Evolutionary conservation across 23 tunicate species (phyloP).

Genomic region (Clavelina lepadiformis): DNA sequence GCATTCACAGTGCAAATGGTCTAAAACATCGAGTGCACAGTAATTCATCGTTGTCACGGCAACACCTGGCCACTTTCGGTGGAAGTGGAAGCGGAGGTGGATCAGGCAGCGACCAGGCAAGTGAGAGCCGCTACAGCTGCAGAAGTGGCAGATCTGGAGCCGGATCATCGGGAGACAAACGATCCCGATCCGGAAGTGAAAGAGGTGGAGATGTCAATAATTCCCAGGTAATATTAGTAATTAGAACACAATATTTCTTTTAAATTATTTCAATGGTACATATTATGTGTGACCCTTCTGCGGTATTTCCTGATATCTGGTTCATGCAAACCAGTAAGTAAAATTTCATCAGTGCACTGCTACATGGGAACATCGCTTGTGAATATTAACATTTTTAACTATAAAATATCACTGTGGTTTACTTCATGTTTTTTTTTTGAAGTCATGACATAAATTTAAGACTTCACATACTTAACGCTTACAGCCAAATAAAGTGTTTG

Average conservation of each 20-base stretch:
- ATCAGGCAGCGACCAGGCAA: constrained; percentile 57
- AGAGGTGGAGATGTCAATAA: background rate
- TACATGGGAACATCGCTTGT: too few species aligned
- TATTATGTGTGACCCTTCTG: too few species aligned
- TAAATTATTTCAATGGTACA: background rate
- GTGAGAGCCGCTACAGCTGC: constrained; percentile 49
- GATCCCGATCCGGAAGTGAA: constrained; percentile 45
- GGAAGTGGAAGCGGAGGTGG: constrained; percentile 25
- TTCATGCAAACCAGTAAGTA: too few species aligned
- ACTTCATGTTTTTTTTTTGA: too few species aligned
- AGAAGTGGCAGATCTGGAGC: constrained; percentile 48
- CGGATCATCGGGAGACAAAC: constrained; percentile 34
- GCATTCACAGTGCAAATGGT: constrained; percentile 48
- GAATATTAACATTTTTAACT: too few species aligned
- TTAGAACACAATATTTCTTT: background rate
- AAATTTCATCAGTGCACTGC: too few species aligned
- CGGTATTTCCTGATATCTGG: too few species aligned
- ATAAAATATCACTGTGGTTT: too few species aligned
- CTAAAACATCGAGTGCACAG: constrained; percentile 18
- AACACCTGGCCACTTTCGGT: constrained; percentile 51
- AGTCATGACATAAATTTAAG: too few species aligned
- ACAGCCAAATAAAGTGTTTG: too few species aligned
- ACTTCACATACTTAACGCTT: too few species aligned
- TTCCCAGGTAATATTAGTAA: constrained; percentile 53
- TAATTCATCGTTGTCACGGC: constrained; percentile 20